Conservation (phyloP, 2,797 vertebrate species). For the Sebastes steindachneri region DNA sequence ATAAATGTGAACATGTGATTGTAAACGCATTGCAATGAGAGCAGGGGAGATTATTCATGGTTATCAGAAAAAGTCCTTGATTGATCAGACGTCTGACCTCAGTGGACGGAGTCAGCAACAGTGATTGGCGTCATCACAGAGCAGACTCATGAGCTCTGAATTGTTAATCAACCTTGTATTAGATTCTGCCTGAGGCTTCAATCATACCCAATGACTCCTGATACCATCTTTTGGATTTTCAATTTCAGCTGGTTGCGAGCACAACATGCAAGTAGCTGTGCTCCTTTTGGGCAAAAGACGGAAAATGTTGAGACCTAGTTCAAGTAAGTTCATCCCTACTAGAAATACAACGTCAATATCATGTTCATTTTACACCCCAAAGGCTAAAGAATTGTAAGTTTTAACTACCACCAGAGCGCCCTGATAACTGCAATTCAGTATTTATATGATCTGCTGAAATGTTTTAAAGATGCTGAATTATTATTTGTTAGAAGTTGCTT, state of each 20-base stretch:
- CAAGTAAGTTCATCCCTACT: neutral
- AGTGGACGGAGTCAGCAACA: conserved; percentile 25
- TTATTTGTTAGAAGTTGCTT: neutral
- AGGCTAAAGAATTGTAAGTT: neutral
- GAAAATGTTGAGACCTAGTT: neutral
- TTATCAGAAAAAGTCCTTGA: conserved; percentile 10
- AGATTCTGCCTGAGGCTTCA: neutral
- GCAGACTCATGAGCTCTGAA: conserved; percentile 23
- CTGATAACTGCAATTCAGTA: neutral
- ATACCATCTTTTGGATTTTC: conserved; percentile 12
- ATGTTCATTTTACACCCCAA: neutral
- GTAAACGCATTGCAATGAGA: neutral
- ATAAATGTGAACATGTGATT: conserved; percentile 13
- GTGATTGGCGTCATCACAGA: conserved; percentile 29
- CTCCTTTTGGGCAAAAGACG: neutral
- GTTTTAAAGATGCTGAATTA: neutral
- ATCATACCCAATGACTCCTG: conserved; percentile 24
- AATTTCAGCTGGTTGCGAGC: neutral
- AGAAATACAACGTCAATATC: neutral
- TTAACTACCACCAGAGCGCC: neutral
- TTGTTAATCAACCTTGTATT: conserved; percentile 7
- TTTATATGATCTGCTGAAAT: neutral
- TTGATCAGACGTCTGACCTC: conserved; percentile 29
- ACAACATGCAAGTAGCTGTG: neutral
- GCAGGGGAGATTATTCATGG: neutral